Conservation (phyloP, 2,113 vertebrate genomes). For the Ancistrus triradiatus region DNA sequence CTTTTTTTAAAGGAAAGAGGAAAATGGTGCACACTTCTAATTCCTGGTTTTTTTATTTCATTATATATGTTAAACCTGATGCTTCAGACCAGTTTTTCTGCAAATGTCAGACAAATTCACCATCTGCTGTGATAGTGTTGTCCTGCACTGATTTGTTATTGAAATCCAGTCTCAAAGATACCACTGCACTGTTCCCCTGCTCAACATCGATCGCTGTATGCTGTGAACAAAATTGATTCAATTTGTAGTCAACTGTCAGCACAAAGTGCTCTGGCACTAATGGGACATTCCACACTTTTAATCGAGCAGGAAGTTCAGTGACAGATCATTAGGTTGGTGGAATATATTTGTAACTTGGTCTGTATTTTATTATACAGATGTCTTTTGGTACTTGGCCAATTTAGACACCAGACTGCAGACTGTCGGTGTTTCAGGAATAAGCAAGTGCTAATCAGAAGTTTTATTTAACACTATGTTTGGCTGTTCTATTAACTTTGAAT, state of each 20-base stretch:
- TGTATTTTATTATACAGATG: slow-evolving; percentile 16
- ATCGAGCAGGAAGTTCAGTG: slow-evolving; percentile 32
- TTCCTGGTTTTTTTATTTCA: too few species aligned
- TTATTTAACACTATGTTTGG: neutral
- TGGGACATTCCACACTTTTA: slow-evolving; percentile 33
- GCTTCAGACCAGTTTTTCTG: slow-evolving; percentile 29
- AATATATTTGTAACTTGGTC: slow-evolving; percentile 24
- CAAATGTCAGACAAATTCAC: slow-evolving; percentile 23
- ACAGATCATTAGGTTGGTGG: slow-evolving; percentile 35
- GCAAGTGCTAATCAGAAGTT: too few species aligned
- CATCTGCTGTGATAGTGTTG: slow-evolving; percentile 35
- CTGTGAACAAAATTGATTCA: slow-evolving; percentile 40
- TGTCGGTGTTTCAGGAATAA: too few species aligned
- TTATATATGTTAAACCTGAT: slow-evolving; percentile 53
- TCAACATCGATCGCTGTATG: slow-evolving; percentile 27
- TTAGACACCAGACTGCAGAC: too few species aligned
- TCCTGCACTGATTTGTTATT: slow-evolving; percentile 11
- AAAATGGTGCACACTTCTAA: too few species aligned
- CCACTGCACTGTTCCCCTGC: slow-evolving; percentile 15
- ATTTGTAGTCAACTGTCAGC: slow-evolving; percentile 37
- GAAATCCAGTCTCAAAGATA: slow-evolving; percentile 16
- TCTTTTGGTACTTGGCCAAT: too few species aligned
- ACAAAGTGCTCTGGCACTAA: slow-evolving; percentile 30
- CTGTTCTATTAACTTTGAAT: too few species aligned
- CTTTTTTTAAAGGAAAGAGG: too few species aligned